A percentile compares a stretch with the other conserved stretches of the same genome.
These are phyloP conservation scores for Rhipidura dahli DNA, from an alignment of 2,113 vertebrate species.

Conservation along the genomic window DNA sequence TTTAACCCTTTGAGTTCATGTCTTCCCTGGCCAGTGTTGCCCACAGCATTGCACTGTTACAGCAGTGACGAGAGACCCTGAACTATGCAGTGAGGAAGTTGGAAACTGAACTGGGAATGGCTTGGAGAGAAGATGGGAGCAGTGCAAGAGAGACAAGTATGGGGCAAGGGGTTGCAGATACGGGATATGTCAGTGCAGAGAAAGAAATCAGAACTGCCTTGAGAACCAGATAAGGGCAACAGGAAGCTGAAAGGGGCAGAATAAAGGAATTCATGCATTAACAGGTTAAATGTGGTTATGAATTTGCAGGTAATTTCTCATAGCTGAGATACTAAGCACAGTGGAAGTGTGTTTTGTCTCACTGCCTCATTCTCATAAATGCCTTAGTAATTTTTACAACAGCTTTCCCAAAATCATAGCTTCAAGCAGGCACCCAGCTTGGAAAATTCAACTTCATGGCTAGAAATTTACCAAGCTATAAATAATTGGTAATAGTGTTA, in stretches of 20 bases:
- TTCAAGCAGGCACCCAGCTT: neutral
- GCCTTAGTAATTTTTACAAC: neutral
- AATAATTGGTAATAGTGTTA: neutral
- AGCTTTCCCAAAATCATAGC: neutral
- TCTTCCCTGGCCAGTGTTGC: neutral
- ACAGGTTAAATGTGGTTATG: neutral
- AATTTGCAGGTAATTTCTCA: neutral
- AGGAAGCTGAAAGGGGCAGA: neutral
- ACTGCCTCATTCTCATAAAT: neutral
- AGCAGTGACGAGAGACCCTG: neutral
- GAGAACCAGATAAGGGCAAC: neutral
- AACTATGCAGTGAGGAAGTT: neutral
- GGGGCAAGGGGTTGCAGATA: neutral
- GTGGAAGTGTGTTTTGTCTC: neutral
- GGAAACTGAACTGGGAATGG: neutral
- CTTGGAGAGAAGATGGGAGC: neutral
- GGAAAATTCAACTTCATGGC: neutral
- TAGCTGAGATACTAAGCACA: neutral
- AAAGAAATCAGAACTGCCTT: neutral
- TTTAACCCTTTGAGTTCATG: neutral
- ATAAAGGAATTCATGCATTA: neutral
- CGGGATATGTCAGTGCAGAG: neutral
- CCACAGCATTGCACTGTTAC: neutral
- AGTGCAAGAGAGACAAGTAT: neutral
- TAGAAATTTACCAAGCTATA: neutral